These are phyloP conservation scores for Phaenicophaeus curvirostris DNA, from an alignment of 2,797 vertebrate species.

Conservation along the genomic window DNA sequence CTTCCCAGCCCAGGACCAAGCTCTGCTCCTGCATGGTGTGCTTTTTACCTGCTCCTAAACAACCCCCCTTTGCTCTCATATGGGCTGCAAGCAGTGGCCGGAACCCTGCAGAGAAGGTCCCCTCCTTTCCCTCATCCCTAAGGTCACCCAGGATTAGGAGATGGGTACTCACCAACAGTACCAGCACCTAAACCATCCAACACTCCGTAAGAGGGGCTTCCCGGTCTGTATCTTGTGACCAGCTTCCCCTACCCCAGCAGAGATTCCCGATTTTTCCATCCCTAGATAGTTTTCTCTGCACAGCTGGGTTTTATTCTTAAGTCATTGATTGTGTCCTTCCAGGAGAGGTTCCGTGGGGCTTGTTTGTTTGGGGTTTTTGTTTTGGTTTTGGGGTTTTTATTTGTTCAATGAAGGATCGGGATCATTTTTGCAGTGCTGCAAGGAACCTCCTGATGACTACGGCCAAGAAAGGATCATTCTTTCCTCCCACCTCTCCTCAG, in stretches of 20 bases:
- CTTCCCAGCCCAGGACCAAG: background rate
- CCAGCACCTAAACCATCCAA: background rate
- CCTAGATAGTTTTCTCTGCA: background rate
- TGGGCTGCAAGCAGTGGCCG: background rate
- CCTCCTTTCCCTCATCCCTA: background rate
- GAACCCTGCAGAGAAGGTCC: background rate
- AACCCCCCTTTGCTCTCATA: background rate
- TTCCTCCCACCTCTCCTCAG: background rate
- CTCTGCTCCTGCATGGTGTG: fast-evolving
- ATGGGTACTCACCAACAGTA: background rate
- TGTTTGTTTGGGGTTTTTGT: background rate
- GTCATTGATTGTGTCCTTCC: background rate
- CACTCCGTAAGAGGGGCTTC: fast-evolving
- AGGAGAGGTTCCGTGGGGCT: background rate
- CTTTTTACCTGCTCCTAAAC: background rate
- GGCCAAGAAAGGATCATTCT: background rate
- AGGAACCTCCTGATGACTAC: background rate
- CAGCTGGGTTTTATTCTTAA: background rate
- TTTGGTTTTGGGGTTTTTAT: background rate
- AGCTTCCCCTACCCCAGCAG: background rate
- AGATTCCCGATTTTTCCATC: background rate
- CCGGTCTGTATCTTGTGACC: background rate
- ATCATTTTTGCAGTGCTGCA: background rate
- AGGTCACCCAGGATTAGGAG: background rate
- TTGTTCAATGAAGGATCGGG: background rate